Base-by-base conservation (phyloP, 2,797 vertebrate species). In the Peromyscus aztecus region DNA sequence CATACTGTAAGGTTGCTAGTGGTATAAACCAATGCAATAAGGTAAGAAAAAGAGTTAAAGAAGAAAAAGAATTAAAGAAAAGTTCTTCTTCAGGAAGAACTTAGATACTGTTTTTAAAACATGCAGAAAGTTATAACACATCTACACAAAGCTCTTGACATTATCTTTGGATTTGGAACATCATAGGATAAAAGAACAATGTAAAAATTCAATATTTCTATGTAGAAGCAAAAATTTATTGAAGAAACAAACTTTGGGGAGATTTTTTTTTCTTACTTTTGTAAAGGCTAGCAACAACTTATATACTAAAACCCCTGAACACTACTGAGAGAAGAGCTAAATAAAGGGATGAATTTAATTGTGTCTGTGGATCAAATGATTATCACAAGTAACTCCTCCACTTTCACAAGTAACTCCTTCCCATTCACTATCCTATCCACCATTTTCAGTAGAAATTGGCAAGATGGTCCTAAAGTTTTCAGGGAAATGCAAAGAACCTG, bases 141-240 rank as follows among this genome's bases (percentile, higher is more conserved):
- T 65, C 34, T 78, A 59, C 24, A 46, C 16, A 55, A 86, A 84
- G 24, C 14, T 59, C n/a, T 73, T 49, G 69, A 81, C 69, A n/a
- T 43, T 73, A 84, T 78, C 49, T 63, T 24, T 77, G 43, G 81
- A 57, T 76, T 92, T 69, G 65, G 29, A 11, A 76, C 6, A 1
- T 86, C 24, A 37, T 27, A 92, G 16, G 55, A 59, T n/a, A 37
- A 52, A 46, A 65, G 1, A 40, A 75, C 61, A 89, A 76, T 31
- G 80, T 21, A 76, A 85, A 76, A 84, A 67, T 43, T 90, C 9
- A 78, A 55, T 31, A 67, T 71, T 67, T 94, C 49, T 89, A 59
- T 80, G 21, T 80, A 75, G 75, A 77, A 89, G 31, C 55, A 89
- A 91, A 87, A 84, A 21, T 34, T 65, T 78, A 89, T 65, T 73